phyloP scores from a whole-genome alignment of 1,140 invertebrate species.

The Drosophila ambigua region DNA sequence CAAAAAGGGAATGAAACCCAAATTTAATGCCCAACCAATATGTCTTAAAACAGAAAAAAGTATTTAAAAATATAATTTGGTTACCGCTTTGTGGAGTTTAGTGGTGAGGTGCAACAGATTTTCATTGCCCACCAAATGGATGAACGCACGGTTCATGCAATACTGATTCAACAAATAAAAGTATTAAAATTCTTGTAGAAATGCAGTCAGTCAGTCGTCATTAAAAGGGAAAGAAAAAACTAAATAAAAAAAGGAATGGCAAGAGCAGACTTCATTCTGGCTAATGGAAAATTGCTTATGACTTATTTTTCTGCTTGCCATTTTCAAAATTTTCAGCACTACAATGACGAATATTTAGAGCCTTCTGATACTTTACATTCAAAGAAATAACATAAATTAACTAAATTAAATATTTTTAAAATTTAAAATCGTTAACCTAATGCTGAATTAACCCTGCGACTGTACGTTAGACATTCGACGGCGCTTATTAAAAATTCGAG shows the following conservation, averaged over 20 bases:
- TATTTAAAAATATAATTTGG: constrained; percentile 65
- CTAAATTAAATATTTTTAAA: no score
- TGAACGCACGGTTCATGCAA: constrained; percentile 21
- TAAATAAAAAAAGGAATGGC: constrained; percentile 41
- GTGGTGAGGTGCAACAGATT: constrained; percentile 74
- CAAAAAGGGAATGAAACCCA: constrained; percentile 29
- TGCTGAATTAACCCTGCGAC: constrained; percentile 17
- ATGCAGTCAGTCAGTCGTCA: constrained; percentile 30
- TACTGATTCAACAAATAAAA: constrained; percentile 37
- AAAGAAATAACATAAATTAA: no score
- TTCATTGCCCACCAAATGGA: constrained; percentile 56
- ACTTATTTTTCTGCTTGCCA: constrained; percentile 54
- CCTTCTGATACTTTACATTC: no score
- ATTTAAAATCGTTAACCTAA: constrained; percentile 21
- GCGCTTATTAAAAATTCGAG: constrained; percentile 59
- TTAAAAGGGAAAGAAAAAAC: constrained; percentile 34
- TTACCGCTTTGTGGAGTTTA: constrained; percentile 57
- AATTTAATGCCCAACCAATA: constrained; percentile 16
- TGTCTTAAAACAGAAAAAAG: constrained; percentile 54
- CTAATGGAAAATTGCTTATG: constrained; percentile 66
- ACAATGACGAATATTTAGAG: neutral
- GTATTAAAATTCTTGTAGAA: constrained; percentile 36
- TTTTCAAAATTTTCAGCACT: neutral
- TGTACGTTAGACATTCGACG: no score
- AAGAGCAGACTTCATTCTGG: constrained; percentile 40